phyloP scores from a whole-genome alignment of 2,113 vertebrate species.

The Noctilio leporinus region DNA sequence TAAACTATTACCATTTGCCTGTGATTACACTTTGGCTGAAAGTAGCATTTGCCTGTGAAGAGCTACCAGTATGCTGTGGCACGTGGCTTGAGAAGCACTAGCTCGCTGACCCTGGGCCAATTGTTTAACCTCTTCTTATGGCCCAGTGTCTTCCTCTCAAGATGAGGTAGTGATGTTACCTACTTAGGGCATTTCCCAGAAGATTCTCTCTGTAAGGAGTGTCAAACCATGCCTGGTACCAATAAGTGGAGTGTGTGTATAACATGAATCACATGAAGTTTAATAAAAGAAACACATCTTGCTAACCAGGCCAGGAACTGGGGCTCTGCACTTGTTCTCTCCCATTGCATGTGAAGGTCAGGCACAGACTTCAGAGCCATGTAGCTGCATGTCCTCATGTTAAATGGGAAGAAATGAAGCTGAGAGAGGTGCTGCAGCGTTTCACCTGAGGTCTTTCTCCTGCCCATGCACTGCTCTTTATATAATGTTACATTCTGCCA shows the following conservation, averaged over 20 bases:
- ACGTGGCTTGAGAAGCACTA: background rate
- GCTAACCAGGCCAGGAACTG: background rate
- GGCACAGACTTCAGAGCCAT: background rate
- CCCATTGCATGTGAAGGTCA: background rate
- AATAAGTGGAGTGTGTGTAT: background rate
- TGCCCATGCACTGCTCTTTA: background rate
- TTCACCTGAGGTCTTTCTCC: background rate
- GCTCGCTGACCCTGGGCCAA: background rate
- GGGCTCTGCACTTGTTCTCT: background rate
- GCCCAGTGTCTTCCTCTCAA: background rate
- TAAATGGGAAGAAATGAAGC: background rate
- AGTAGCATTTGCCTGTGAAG: background rate
- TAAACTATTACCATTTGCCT: background rate
- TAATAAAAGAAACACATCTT: background rate
- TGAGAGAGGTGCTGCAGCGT: background rate
- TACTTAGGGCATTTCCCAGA: background rate
- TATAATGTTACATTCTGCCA: background rate
- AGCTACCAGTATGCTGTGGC: background rate
- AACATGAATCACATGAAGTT: background rate
- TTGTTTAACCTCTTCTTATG: background rate
- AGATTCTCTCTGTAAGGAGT: background rate
- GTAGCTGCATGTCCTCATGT: background rate
- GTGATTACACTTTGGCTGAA: background rate
- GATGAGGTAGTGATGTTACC: background rate
- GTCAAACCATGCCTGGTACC: background rate